These are phyloP conservation scores for Lagorchestes hirsutus DNA, from an alignment of 2,797 vertebrate species.

Conservation along the genomic window DNA sequence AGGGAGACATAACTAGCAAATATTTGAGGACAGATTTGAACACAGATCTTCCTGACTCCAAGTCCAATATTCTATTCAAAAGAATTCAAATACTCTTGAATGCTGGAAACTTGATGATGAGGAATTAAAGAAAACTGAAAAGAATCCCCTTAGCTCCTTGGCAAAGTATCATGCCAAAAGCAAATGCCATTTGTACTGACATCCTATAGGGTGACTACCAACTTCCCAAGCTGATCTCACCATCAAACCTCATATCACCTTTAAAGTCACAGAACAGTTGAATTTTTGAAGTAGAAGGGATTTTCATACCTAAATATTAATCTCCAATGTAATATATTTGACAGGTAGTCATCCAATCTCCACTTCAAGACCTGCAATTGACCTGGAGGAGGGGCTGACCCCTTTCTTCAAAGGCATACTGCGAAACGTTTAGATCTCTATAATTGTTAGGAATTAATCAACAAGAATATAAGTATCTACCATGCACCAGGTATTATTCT, in stretches of 20 bases:
- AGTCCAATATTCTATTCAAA: neutral
- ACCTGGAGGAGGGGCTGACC: neutral
- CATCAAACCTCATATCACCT: neutral
- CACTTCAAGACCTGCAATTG: neutral
- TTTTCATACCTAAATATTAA: neutral
- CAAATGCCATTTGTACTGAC: too few relatives aligned
- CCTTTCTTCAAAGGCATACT: neutral
- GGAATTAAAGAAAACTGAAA: neutral
- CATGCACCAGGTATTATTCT: neutral
- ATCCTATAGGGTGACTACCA: neutral
- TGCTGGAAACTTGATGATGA: neutral
- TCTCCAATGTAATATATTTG: neutral
- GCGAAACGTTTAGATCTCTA: neutral
- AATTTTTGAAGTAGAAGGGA: neutral
- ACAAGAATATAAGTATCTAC: too few relatives aligned
- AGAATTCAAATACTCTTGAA: neutral
- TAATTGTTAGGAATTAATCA: neutral
- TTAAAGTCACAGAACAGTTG: neutral
- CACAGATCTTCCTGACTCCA: neutral
- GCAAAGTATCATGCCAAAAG: neutral
- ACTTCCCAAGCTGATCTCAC: neutral
- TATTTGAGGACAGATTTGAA: neutral
- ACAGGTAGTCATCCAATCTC: neutral
- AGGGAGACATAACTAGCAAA: neutral
- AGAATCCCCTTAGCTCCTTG: too few relatives aligned